Evolutionary conservation across 2,113 vertebrate genomes (phyloP).

Genomic region (Lanius collurio): DNA sequence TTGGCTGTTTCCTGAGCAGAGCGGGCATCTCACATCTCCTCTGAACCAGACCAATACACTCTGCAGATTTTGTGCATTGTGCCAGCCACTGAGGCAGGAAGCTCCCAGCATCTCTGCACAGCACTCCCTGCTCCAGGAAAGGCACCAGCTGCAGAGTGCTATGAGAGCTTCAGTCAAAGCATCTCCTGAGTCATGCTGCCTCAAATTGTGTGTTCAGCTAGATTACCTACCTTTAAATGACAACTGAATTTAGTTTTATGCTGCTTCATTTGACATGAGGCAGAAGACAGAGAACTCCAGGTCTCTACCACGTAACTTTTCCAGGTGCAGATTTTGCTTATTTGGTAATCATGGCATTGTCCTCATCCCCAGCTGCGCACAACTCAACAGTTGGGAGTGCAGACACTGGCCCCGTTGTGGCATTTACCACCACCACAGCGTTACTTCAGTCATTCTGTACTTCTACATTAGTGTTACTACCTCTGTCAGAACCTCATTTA

Average conservation of each 20-base stretch:
- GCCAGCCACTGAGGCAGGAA: not conserved
- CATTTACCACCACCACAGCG: not conserved
- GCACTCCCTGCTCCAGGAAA: not conserved
- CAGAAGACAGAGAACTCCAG: not conserved
- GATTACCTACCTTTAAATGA: not conserved
- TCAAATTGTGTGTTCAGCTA: not conserved
- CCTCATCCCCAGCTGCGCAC: not conserved
- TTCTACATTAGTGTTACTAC: not conserved
- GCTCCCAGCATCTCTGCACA: not conserved
- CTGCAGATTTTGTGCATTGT: not conserved
- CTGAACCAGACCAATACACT: rapidly evolving
- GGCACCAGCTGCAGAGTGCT: rapidly evolving
- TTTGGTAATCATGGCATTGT: not conserved
- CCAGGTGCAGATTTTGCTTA: not conserved
- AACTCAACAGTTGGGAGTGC: rapidly evolving
- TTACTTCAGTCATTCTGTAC: not conserved
- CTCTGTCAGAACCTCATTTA: not conserved
- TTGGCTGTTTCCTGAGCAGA: not conserved
- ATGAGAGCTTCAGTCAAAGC: rapidly evolving
- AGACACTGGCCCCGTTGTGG: not conserved
- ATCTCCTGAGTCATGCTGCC: not conserved
- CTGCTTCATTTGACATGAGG: not conserved
- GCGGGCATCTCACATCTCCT: not conserved
- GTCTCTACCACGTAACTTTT: not conserved
- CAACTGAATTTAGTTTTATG: not conserved